phyloP scores from a whole-genome alignment of 2,888 invertebrate genomes.

The Azorinus chamasolen region DNA sequence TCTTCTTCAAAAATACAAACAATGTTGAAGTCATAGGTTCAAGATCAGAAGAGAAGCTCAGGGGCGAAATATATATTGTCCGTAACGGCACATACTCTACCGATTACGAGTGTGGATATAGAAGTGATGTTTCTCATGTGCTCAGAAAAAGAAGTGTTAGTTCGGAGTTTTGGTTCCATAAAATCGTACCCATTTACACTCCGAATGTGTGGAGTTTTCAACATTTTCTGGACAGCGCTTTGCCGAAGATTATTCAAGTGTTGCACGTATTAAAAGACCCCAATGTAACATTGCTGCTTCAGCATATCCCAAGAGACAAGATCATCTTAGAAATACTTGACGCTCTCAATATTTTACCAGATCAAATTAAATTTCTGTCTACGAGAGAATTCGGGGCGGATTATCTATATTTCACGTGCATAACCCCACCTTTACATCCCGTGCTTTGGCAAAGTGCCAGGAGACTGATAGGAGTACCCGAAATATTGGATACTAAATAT shows the following conservation, averaged over 20 bases:
- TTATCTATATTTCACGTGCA: slow-evolving; percentile 17
- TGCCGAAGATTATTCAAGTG: slow-evolving; percentile 27
- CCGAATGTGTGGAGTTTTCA: slow-evolving; percentile 30
- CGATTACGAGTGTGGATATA: slow-evolving; percentile 13
- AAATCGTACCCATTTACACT: slow-evolving; percentile 10
- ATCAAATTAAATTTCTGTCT: slow-evolving; percentile 8
- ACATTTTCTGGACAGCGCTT: slow-evolving; percentile 30
- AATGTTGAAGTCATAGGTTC: too few relatives aligned
- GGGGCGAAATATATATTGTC: background rate
- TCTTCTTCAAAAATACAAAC: too few relatives aligned
- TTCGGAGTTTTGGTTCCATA: slow-evolving; percentile 14
- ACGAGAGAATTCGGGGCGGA: slow-evolving; percentile 19
- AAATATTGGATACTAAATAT: background rate
- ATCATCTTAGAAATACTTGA: slow-evolving; percentile 18
- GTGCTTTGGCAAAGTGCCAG: slow-evolving; percentile 29
- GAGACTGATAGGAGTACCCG: slow-evolving; percentile 7
- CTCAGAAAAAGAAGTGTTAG: background rate
- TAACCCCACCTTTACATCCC: slow-evolving; percentile 38
- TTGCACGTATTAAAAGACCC: slow-evolving; percentile 8
- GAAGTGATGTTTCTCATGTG: background rate
- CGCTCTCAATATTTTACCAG: slow-evolving; percentile 19
- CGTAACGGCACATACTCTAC: slow-evolving; percentile 2
- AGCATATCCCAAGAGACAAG: slow-evolving; percentile 9
- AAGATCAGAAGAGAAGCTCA: too few relatives aligned
- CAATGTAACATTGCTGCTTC: slow-evolving; percentile 2